Conservation (phyloP, 1,140 invertebrate species). For the Calliopsis andreniformis region DNA sequence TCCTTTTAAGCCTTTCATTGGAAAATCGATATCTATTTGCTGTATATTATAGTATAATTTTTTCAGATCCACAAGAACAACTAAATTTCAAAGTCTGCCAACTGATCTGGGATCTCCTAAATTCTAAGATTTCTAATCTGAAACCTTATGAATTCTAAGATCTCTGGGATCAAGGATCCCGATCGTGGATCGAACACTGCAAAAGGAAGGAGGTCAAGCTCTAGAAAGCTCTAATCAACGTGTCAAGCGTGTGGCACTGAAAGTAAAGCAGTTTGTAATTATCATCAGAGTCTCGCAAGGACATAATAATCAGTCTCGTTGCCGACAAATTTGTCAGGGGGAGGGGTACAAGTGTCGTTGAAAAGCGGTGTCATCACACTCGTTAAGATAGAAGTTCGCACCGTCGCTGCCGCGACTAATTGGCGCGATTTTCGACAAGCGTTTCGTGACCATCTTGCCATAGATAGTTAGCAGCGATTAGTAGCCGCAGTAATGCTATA, state of each 20-base stretch:
- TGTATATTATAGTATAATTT: too few relatives aligned
- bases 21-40: too few relatives aligned
- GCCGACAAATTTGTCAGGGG: slow-evolving; percentile 29
- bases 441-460: not conserved
- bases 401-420: not conserved
- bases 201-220: slow-evolving; percentile 54
- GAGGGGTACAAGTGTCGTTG: slow-evolving; percentile 14
- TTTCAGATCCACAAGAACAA: too few relatives aligned
- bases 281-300: slow-evolving; percentile 53
- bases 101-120: too few relatives aligned
- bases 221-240: slow-evolving; percentile 46
- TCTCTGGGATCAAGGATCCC: too few relatives aligned
- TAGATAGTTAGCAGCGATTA: too few relatives aligned
- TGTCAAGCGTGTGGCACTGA: slow-evolving; percentile 41
- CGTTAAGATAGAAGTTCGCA: slow-evolving; percentile 36
- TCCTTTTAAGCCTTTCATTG: too few relatives aligned
- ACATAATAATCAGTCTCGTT: slow-evolving; percentile 58
- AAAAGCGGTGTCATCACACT: slow-evolving; percentile 40
- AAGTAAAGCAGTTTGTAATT: slow-evolving; percentile 61
- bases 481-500: too few relatives aligned
- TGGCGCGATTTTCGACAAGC: slow-evolving; percentile 31
- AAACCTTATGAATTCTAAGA: too few relatives aligned
- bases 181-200: slow-evolving; percentile 42
- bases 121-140: too few relatives aligned
- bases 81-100: too few relatives aligned